phyloP scores from a whole-genome alignment of 2,113 vertebrate genomes.

The Ranitomeya variabilis region DNA sequence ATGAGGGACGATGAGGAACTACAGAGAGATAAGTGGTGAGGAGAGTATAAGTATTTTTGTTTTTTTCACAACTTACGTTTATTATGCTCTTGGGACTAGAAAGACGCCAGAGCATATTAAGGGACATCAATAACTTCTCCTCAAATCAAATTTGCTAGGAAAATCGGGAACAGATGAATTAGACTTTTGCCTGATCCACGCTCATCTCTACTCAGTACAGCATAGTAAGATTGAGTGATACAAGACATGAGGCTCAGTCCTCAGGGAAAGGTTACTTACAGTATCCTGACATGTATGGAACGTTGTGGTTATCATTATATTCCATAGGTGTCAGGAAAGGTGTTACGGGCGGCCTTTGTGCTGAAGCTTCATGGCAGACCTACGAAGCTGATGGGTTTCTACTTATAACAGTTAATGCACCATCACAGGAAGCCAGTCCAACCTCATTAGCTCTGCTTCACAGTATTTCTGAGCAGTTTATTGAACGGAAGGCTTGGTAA shows the following conservation, averaged over 20 bases:
- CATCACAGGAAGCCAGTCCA: constrained; percentile 42
- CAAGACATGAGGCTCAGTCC: neutral
- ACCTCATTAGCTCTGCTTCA: constrained; percentile 56
- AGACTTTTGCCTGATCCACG: too few species aligned
- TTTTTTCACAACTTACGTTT: too few species aligned
- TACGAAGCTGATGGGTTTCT: constrained; percentile 28
- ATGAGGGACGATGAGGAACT: too few species aligned
- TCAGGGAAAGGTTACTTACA: neutral
- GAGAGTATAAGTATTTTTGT: too few species aligned
- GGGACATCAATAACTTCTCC: too few species aligned
- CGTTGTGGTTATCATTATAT: neutral
- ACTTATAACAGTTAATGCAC: constrained; percentile 52
- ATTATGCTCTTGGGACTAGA: too few species aligned
- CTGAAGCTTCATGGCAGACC: neutral
- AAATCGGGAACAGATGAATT: too few species aligned
- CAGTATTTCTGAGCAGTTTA: constrained; percentile 54
- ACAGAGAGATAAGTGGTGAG: too few species aligned
- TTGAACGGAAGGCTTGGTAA: constrained; percentile 56
- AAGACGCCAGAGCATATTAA: too few species aligned
- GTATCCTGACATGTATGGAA: neutral
- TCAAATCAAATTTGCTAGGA: too few species aligned
- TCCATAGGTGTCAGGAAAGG: neutral
- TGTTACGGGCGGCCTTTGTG: neutral
- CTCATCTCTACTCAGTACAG: neutral
- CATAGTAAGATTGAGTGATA: neutral